Base-by-base conservation (phyloP, 2,113 vertebrate genomes). In the Salminus brasiliensis region DNA sequence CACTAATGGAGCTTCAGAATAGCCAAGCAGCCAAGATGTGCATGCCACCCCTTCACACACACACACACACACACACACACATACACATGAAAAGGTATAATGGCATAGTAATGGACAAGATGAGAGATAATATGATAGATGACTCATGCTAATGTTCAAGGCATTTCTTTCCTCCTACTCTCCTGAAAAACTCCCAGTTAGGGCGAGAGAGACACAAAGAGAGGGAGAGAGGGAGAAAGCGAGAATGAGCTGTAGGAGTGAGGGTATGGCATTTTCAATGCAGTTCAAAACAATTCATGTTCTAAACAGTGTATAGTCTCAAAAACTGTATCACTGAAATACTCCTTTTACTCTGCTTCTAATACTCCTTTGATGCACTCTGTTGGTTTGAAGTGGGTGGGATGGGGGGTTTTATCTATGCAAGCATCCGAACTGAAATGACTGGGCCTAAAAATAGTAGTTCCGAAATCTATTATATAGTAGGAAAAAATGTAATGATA, bases 181-280 rank as follows among this genome's bases (percentile, higher is more conserved):
- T 5, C 11, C 62, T 76, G 25, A 5, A 39, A 55, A 34, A 39
- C 13, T 10, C 29, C 12, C 10, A 62, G 36, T 5, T 39, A 47
- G 21, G 29, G 15, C 29, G 8, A 53, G 25, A 67, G 55, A 15
- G 7, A 23, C 3, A 81, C 80, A 83, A 81, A 78, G 0, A 10
- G 67, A 63, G 77, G 67, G 65, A 68, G n/a, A n/a, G n/a, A 10
- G 67, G 60, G 77, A 70, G 65, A 68, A n/a, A n/a, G n/a, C n/a
- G 62, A 39, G 62, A 65, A 39, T 21, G 30, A 65, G 30, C 30
- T 45, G 12, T 45, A 23, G 27, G 12, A 39, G 4, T 5, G 15
- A 15, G 9, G 9, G 18, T 21, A 5, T 21, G 21, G 21, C 6
- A 5, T 21, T 49, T 49, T 49, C 15, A 47, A 16, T 1, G 41